Evolutionary conservation across 2,797 vertebrate genomes (phyloP).

Genomic region (Pterois miles): DNA sequence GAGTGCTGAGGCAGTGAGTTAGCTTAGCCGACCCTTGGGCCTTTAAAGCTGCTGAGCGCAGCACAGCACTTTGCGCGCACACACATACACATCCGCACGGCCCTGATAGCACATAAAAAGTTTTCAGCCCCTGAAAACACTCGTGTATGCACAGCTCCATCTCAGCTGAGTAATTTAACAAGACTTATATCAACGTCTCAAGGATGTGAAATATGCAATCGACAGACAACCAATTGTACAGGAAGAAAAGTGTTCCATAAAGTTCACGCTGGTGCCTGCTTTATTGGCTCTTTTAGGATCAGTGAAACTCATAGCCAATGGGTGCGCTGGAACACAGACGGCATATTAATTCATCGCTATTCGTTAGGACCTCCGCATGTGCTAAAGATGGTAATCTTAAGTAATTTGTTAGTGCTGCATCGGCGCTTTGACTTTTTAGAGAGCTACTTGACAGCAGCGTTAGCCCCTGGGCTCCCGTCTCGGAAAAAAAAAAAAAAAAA

Average conservation of each 20-base stretch:
- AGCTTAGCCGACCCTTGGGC: slow-evolving; percentile 82
- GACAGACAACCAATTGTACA: slow-evolving; percentile 77
- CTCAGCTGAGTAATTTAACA: slow-evolving; percentile 84
- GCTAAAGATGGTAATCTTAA: slow-evolving; percentile 83
- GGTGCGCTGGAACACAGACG: slow-evolving; percentile 75
- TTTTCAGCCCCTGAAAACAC: slow-evolving; percentile 80
- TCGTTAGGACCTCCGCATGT: slow-evolving; percentile 81
- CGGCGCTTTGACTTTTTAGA: slow-evolving; percentile 84
- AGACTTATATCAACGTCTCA: slow-evolving; percentile 80
- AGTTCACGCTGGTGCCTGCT: slow-evolving; percentile 74
- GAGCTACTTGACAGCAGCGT: slow-evolving; percentile 84
- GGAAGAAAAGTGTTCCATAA: slow-evolving; percentile 79
- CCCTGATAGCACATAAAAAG: slow-evolving; percentile 82
- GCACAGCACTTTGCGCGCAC: slow-evolving; percentile 72
- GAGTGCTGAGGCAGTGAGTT: slow-evolving; percentile 81
- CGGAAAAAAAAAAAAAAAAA: slow-evolving; percentile 44
- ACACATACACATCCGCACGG: slow-evolving; percentile 50
- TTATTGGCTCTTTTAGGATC: slow-evolving; percentile 79
- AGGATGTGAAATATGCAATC: slow-evolving; percentile 80
- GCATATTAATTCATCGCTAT: slow-evolving; percentile 83
- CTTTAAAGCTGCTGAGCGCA: slow-evolving; percentile 84
- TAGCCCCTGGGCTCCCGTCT: slow-evolving; percentile 81
- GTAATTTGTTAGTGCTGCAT: slow-evolving; percentile 85
- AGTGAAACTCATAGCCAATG: slow-evolving; percentile 78
- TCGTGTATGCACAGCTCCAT: slow-evolving; percentile 74